Evolutionary conservation across 2,113 vertebrate genomes (phyloP), one percentile per base, ranked within the genome.

Genomic region (Leptosomus discolor): DNA sequence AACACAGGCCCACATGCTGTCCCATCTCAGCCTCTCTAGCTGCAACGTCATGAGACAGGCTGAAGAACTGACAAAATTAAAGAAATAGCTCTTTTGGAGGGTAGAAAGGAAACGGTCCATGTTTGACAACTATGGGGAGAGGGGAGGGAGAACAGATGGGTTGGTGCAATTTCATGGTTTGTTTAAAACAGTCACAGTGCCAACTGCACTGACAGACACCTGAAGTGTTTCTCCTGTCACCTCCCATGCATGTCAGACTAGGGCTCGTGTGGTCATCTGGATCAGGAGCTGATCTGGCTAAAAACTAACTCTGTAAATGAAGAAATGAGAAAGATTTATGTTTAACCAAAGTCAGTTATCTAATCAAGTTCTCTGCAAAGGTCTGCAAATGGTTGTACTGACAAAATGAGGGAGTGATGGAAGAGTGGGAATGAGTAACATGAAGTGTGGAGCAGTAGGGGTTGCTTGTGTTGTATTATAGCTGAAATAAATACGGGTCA

Each of bases 341-440:
- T 92, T 97, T 97, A 96, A 96, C 65, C 11, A 6, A 5, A 48
- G 57, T 90, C 70, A 92, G 39, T 90, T 80, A 88, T 36, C 74
- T 93, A 92, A 85, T 90, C 36, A 76, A 53, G 48, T 56, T 92
- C 78, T 73, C 53, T 83, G 65, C 43, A 93, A 94, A 88, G 36
- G 11, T 27, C 61, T 85, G 48, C 30, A 88, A 88, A 86, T 56
- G 30, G 65, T 45, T 83, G 34, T 57, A 45, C 53, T 76, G 53
- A 73, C 67, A 97, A 56, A 67, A 69, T 15, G 53, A 85, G 16
- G 43, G 74, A 76, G 39, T 76, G 65, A 69, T 60, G 27, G 91
- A 88, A 83, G 39, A 90, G 50, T 76, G 58, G 3, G 50, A 92
- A 95, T 77, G 53, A 93, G 67, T 90, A 97, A 95, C 61, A 8